These are phyloP conservation scores for Pogona vitticeps DNA, from an alignment of 2,113 vertebrate species.

Conservation along the genomic window DNA sequence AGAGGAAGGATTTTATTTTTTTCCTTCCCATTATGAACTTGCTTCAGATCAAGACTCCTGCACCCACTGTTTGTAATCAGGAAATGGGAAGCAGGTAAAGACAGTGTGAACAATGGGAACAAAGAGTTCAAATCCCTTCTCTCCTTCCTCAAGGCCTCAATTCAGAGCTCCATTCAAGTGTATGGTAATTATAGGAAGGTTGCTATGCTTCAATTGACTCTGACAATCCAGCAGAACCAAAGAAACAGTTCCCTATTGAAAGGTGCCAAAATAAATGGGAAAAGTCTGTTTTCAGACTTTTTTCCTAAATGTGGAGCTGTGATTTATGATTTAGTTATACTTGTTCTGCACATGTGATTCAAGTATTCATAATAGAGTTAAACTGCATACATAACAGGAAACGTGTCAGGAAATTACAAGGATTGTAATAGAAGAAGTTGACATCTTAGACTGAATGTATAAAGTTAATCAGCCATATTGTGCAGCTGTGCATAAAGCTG, in stretches of 20 bases:
- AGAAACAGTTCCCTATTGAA: neutral
- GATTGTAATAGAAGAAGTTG: too few relatives aligned
- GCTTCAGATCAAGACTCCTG: neutral
- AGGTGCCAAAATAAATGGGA: neutral
- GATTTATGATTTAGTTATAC: neutral
- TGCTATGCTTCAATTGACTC: neutral
- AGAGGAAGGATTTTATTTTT: neutral
- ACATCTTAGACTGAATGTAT: too few relatives aligned
- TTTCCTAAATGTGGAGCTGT: neutral
- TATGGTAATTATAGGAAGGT: neutral
- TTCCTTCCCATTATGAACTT: neutral
- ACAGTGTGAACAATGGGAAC: too few relatives aligned
- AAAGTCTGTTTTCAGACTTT: neutral
- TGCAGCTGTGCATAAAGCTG: too few relatives aligned
- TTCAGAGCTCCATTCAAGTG: too few relatives aligned
- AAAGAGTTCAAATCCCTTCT: neutral
- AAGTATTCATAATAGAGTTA: too few relatives aligned
- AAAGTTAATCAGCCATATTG: too few relatives aligned
- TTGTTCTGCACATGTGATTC: neutral
- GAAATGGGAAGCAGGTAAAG: neutral
- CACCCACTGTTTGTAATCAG: neutral
- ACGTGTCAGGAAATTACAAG: too few relatives aligned
- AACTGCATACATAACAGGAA: too few relatives aligned
- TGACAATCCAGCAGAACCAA: conserved; percentile 4
- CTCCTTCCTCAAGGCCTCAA: too few relatives aligned